phyloP scores from a whole-genome alignment of 35 echinoderm and acorn worm genomes.

The Eucidaris tribuloides region DNA sequence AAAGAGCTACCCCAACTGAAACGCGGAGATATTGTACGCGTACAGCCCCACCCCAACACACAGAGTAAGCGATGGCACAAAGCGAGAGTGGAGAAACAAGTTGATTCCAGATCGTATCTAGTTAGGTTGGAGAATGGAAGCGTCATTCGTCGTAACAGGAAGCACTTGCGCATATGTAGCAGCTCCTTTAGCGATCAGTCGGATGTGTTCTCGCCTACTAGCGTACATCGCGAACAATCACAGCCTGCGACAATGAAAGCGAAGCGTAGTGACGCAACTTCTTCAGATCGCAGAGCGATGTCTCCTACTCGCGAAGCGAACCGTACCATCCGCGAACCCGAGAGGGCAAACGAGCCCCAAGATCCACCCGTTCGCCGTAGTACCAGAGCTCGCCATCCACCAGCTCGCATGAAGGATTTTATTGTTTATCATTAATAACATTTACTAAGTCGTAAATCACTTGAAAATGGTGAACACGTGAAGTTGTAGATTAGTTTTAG shows the following conservation, averaged over 20 bases:
- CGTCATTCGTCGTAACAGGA: neutral
- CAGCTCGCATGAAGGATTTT: neutral
- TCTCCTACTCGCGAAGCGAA: neutral
- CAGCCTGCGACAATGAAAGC: neutral
- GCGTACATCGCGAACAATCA: neutral
- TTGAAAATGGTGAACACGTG: no score
- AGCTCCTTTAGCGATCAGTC: neutral
- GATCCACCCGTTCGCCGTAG: no score
- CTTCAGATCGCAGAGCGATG: neutral
- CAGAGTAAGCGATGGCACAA: constrained; percentile 18
- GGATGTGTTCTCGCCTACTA: neutral
- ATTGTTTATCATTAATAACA: neutral
- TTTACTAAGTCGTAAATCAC: no score
- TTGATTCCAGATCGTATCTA: neutral
- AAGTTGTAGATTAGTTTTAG: no score
- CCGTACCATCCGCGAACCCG: neutral
- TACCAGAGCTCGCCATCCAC: no score
- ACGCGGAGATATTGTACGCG: constrained; percentile 2
- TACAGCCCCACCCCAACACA: neutral
- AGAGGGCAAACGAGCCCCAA: neutral
- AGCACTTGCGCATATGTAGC: constrained; percentile 3
- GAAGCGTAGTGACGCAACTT: neutral
- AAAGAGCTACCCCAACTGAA: neutral
- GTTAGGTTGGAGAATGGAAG: neutral
- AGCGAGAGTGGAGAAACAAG: constrained; percentile 21